A percentile compares a stretch with the other conserved stretches of the same genome.
Conservation (phyloP, 2,113 vertebrate genomes). For the Melanerpes formicivorus region DNA sequence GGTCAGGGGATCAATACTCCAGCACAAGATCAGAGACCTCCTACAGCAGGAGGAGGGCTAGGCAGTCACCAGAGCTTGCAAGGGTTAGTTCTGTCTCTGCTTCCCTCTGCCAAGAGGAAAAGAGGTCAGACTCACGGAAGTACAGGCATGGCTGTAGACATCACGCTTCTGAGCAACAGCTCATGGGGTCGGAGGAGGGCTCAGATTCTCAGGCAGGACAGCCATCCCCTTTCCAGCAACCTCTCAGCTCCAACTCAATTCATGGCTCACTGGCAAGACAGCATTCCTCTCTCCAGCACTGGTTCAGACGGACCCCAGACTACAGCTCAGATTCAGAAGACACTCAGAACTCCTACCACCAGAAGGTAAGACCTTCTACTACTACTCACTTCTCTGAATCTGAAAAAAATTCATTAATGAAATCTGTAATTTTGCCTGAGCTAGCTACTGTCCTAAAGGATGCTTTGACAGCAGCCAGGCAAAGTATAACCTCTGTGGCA, state of each 20-base stretch:
- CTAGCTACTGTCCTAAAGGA: slow-evolving; percentile 56
- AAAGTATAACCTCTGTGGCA: slow-evolving; percentile 17
- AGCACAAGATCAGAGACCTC: slow-evolving; percentile 62
- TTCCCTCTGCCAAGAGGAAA: slow-evolving; percentile 45
- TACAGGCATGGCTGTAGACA: slow-evolving; percentile 60
- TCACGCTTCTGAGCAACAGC: slow-evolving; percentile 27
- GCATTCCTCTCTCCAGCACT: slow-evolving; percentile 22
- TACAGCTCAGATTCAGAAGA: slow-evolving; percentile 67
- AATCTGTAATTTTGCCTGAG: slow-evolving; percentile 59
- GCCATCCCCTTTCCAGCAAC: slow-evolving; percentile 24
- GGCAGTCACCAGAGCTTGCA: slow-evolving; percentile 47
- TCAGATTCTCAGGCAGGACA: slow-evolving; percentile 69
- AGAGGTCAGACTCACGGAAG: slow-evolving; percentile 37
- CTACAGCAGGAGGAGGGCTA: slow-evolving; percentile 54
- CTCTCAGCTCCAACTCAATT: background rate
- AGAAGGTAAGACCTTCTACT: slow-evolving; percentile 61
- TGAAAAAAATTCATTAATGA: slow-evolving; percentile 49
- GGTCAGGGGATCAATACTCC: slow-evolving; percentile 61
- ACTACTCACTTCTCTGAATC: slow-evolving; percentile 40
- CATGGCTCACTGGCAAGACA: slow-evolving; percentile 33
- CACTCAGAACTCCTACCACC: slow-evolving; percentile 20
- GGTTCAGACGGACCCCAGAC: slow-evolving; percentile 35
- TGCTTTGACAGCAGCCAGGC: slow-evolving; percentile 36
- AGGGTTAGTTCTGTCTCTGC: slow-evolving; percentile 57
- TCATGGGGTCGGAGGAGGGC: slow-evolving; percentile 41